phyloP scores from a whole-genome alignment of 2,113 vertebrate species.

The Indicator maculatus region DNA sequence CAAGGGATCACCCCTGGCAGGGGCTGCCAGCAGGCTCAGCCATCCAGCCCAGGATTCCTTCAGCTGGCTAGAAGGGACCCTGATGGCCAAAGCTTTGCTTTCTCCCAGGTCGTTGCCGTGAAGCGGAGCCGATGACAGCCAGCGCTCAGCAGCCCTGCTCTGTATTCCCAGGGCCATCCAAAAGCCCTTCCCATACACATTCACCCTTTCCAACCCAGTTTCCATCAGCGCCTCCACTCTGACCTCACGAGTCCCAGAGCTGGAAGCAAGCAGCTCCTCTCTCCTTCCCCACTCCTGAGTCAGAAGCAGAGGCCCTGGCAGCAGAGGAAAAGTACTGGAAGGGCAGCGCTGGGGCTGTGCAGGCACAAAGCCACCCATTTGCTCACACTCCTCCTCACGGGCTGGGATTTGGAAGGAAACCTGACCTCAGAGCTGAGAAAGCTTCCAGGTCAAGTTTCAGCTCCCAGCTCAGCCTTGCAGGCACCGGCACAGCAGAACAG shows the following conservation, averaged over 20 bases:
- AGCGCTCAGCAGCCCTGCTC: background rate
- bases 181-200: fast-evolving
- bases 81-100: background rate
- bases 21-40: background rate
- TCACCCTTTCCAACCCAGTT: background rate
- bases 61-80: background rate
- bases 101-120: background rate
- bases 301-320: background rate
- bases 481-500: background rate
- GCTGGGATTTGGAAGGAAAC: conserved; percentile 39
- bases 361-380: background rate
- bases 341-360: background rate
- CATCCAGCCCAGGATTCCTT: background rate
- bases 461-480: background rate
- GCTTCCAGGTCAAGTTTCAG: conserved; percentile 55
- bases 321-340: background rate
- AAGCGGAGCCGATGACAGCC: background rate
- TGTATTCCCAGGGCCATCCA: background rate
- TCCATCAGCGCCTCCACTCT: background rate
- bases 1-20: background rate
- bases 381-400: background rate
- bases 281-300: background rate
- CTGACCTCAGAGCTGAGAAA: background rate
- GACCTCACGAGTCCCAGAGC: background rate
- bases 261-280: background rate